These are phyloP conservation scores for Oceanites oceanicus DNA, from an alignment of 2,113 vertebrate species.

Conservation along the genomic window DNA sequence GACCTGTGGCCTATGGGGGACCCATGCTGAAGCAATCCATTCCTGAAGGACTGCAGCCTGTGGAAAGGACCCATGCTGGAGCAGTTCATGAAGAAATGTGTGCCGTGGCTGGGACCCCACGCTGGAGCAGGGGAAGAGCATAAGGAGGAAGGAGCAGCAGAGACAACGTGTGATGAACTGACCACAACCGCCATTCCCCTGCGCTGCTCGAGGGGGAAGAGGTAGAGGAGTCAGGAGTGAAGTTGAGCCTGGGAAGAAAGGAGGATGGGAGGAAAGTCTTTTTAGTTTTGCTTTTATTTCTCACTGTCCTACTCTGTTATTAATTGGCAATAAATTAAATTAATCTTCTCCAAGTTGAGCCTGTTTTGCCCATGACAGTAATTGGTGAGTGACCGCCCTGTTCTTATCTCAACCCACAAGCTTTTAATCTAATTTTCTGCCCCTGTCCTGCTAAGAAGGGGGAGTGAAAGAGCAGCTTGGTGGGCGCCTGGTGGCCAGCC, in stretches of 20 bases:
- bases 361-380: not conserved
- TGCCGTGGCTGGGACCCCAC: fast-evolving
- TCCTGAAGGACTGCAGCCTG: not conserved
- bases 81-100: not conserved
- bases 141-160: not conserved
- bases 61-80: not conserved
- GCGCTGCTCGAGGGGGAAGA: fast-evolving
- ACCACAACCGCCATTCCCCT: not conserved
- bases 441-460: not conserved
- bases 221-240: not conserved
- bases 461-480: not conserved
- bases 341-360: not conserved
- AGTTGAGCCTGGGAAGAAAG: not conserved
- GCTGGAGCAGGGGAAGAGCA: not conserved
- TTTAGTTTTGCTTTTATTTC: not conserved
- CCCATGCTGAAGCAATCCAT: not conserved
- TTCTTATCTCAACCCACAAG: not conserved
- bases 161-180: not conserved
- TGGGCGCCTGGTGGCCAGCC: not conserved
- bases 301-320: not conserved
- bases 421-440: not conserved
- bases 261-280: not conserved
- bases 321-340: not conserved
- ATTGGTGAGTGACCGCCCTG: not conserved
- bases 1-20: no score